Evolutionary conservation across 2,888 invertebrate species (phyloP), one percentile per base, ranked within the genome.

Genomic region (Drosophila pseudotakahashii): DNA sequence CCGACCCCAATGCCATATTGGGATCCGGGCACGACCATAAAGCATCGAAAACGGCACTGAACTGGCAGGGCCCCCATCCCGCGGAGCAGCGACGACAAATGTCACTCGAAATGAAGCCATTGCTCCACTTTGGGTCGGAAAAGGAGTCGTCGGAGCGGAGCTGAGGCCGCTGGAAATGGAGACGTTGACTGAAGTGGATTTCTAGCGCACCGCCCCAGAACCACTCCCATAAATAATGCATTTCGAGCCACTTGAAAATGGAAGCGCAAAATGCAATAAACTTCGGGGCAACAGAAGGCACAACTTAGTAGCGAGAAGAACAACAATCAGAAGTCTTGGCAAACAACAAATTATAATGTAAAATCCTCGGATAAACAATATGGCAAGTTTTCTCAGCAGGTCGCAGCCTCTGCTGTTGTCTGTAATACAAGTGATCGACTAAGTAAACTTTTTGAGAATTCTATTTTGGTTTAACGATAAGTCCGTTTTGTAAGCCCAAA

Each of bases 41-140:
- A 82, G 75, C 79, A 34, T 41, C 60, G 68, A 68, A 64, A 81
- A 67, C 55, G 60, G 70, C 64, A 19, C 52, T 51, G 45, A 64
- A 32, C 66, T 34, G 64, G 64, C 37, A 32, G 52, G 63, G 36
- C 30, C 64, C 72, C 75, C 16, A 73, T 76, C 81, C 81, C 81
- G 86, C 55, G 64, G 86, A 57, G 83, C 81, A 74, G 73, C 84
- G 77, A 72, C 75, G 60, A 71, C 87, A 72, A 79, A 77, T 82
- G 82, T 87, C 82, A 87, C 81, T 84, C 72, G 81, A 74, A 87
- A 82, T 82, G 81, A 82, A 82, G 82, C 77, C 81, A 73, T 82
- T 82, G 82, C 87, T 87, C 87, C 87, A 82, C 75, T 81, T 81
- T 39, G 36, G 9, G 26, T 19, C n/a, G 59, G 32, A 6, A 19